These are phyloP conservation scores for Matsumurasca onukii DNA, from an alignment of 1,140 invertebrate species.

Conservation along the genomic window DNA sequence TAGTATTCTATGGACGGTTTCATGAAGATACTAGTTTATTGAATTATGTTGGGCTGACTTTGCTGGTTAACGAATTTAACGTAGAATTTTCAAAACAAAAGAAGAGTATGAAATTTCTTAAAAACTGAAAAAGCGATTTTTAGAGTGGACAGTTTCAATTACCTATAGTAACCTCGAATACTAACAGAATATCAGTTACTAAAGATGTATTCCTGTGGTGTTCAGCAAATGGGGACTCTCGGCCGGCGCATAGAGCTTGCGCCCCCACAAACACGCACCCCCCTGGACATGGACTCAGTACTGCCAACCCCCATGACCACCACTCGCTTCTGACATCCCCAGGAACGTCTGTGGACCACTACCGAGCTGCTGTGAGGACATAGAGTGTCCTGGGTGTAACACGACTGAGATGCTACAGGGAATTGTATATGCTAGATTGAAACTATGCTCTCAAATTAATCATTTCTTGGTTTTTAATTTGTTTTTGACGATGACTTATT, in stretches of 20 bases:
- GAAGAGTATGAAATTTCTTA: not conserved
- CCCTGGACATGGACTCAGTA: not conserved
- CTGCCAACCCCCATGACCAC: constrained; percentile 14
- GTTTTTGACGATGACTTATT: no score
- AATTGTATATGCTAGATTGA: no score
- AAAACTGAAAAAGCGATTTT: not conserved
- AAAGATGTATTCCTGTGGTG: not conserved
- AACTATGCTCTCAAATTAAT: no score
- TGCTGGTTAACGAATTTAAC: not conserved
- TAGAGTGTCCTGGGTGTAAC: no score
- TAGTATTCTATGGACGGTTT: not conserved
- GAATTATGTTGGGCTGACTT: not conserved
- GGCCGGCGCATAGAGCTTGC: not conserved
- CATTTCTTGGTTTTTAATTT: no score
- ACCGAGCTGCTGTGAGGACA: constrained; percentile 22
- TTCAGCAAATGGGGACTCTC: not conserved
- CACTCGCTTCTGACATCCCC: constrained; percentile 35
- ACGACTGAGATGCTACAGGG: no score
- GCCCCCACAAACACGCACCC: no score
- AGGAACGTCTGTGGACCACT: constrained; percentile 21
- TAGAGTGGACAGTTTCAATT: not conserved
- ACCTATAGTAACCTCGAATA: not conserved
- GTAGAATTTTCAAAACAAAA: not conserved
- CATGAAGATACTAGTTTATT: not conserved
- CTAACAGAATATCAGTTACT: not conserved